Evolutionary conservation across 2,113 vertebrate genomes (phyloP).

Genomic region (Channa argus): DNA sequence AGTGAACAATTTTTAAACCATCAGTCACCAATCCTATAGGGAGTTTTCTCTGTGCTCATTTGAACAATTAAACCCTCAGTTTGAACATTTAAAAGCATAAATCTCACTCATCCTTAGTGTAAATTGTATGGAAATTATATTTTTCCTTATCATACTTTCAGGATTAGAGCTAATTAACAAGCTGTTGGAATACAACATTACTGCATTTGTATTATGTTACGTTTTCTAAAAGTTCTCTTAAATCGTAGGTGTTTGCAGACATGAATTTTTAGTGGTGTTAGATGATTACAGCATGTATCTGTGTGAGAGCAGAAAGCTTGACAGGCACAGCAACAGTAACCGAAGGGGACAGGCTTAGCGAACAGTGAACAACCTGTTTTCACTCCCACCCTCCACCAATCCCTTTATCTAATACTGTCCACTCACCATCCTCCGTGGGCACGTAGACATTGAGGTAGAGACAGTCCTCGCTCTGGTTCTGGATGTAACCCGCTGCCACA

Average conservation of each 20-base stretch:
- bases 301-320: conserved; percentile 6
- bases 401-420: conserved; percentile 5
- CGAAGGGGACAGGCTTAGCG: conserved; percentile 1
- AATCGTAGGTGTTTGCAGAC: no score
- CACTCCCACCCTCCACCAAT: conserved; percentile 11
- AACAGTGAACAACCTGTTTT: conserved; percentile 22
- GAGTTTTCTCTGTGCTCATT: no score
- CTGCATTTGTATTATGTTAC: no score
- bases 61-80: no score
- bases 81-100: no score
- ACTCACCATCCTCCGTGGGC: conserved; percentile 94
- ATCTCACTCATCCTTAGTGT: no score
- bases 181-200: background rate
- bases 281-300: no score
- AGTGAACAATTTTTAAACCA: no score
- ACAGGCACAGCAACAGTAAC: background rate
- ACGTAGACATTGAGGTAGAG: conserved; percentile 96
- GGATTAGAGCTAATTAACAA: background rate
- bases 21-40: no score
- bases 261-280: background rate
- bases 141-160: background rate
- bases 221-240: no score
- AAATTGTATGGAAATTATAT: no score
- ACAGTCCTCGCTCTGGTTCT: conserved; percentile 95
- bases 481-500: conserved; percentile 90